Evolutionary conservation across 2,113 vertebrate species (phyloP).

Genomic region (Cricetomys ansorgei): DNA sequence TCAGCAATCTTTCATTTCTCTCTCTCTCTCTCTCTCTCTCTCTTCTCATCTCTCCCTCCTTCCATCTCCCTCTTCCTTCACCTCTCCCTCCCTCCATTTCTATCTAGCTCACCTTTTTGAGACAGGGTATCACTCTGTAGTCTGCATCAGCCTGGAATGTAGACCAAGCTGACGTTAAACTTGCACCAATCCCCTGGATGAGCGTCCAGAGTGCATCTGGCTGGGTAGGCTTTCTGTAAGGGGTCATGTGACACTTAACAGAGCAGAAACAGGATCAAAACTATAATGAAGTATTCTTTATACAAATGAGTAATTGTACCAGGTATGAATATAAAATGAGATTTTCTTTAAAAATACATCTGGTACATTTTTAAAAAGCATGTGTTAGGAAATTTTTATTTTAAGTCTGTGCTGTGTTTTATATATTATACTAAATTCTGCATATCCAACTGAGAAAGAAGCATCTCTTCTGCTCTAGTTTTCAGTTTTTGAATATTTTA

Average conservation of each 20-base stretch:
- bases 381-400: slow-evolving; percentile 87
- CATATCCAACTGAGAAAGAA: slow-evolving; percentile 89
- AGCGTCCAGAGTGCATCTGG: not conserved
- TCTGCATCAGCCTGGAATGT: not conserved
- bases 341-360: slow-evolving; percentile 95
- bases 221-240: slow-evolving; percentile 70
- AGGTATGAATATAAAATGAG: slow-evolving; percentile 98
- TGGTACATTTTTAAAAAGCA: slow-evolving; percentile 95
- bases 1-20: slow-evolving; percentile 67
- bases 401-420: slow-evolving; percentile 92
- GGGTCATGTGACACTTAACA: slow-evolving; percentile 82
- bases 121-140: not conserved
- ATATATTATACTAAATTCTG: slow-evolving; percentile 93
- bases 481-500: slow-evolving; percentile 35
- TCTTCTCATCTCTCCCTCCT: not conserved
- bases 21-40: not conserved
- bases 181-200: not conserved
- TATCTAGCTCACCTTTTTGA: not conserved
- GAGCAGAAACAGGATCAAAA: slow-evolving; percentile 77
- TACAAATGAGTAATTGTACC: slow-evolving; percentile 93
- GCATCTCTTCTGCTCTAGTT: slow-evolving; percentile 81
- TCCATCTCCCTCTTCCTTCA: too few species aligned
- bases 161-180: not conserved
- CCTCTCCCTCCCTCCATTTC: too few species aligned
- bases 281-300: slow-evolving; percentile 88